Evolutionary conservation across 2,888 invertebrate genomes (phyloP).

Genomic region (Drepana falcataria): DNA sequence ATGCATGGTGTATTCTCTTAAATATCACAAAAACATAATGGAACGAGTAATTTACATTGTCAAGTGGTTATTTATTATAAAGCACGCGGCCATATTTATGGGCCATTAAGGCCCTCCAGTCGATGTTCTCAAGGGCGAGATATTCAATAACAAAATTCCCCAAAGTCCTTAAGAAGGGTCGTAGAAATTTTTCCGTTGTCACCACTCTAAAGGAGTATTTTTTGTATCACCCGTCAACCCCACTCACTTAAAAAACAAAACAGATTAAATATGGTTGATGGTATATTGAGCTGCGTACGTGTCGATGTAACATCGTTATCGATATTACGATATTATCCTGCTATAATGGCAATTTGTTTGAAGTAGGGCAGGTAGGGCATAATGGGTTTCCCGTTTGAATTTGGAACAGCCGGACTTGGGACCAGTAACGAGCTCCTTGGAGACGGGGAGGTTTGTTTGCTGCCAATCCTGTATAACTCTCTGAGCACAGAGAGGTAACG

Average conservation of each 20-base stretch:
- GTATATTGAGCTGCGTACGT: background rate
- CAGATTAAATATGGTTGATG: conserved; percentile 34
- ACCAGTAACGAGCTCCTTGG: too few relatives aligned
- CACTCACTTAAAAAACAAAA: conserved; percentile 55
- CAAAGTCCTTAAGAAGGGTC: conserved; percentile 50
- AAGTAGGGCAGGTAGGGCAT: too few relatives aligned
- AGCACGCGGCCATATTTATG: conserved; percentile 50
- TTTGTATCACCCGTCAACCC: conserved; percentile 66
- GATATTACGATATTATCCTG: background rate
- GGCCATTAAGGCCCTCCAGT: conserved; percentile 44
- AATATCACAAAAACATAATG: conserved; percentile 29
- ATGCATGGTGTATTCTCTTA: conserved; percentile 16
- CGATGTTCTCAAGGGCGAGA: conserved; percentile 45
- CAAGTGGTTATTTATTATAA: conserved; percentile 53
- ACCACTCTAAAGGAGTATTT: conserved; percentile 53
- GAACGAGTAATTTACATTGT: conserved; percentile 39
- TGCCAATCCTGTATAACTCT: too few relatives aligned
- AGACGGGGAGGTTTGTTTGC: too few relatives aligned
- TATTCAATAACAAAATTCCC: conserved; percentile 60
- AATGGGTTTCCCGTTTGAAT: too few relatives aligned
- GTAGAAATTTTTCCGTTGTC: conserved; percentile 63
- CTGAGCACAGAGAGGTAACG: too few relatives aligned
- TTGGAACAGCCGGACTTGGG: too few relatives aligned
- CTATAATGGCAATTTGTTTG: background rate
- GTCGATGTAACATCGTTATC: background rate